Percentiles rank a stretch among this genome's conserved stretches.
Evolutionary conservation across 2,888 invertebrate genomes (phyloP).

Genomic region (Boloria selene): DNA sequence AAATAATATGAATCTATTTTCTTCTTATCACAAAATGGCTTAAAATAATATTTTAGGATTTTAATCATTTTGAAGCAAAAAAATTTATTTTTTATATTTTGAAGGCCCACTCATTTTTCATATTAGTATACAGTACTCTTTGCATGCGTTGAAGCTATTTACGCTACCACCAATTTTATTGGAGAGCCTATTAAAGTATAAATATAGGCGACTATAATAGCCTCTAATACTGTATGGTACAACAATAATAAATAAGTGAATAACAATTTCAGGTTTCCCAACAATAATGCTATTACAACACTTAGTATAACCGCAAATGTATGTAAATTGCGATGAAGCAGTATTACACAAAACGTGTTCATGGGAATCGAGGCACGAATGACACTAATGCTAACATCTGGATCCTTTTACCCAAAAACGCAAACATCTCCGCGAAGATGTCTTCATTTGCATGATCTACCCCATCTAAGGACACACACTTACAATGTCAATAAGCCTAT

Average conservation of each 20-base stretch:
- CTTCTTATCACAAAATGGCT: too few species aligned
- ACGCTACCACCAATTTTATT: slow-evolving; percentile 43
- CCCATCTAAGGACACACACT: slow-evolving; percentile 54
- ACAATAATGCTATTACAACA: slow-evolving; percentile 8
- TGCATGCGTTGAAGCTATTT: slow-evolving; percentile 4
- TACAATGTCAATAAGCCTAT: slow-evolving; percentile 61
- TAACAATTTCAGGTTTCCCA: slow-evolving; percentile 14
- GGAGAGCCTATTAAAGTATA: slow-evolving; percentile 7
- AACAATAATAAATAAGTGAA: slow-evolving; percentile 17
- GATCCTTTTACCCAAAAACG: slow-evolving; percentile 51
- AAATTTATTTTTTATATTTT: neutral
- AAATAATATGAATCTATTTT: too few species aligned
- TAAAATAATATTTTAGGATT: too few species aligned
- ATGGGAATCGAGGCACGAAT: slow-evolving; percentile 63
- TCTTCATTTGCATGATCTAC: slow-evolving; percentile 73
- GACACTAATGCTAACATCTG: slow-evolving; percentile 70
- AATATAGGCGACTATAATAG: slow-evolving; percentile 9
- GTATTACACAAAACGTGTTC: slow-evolving; percentile 61
- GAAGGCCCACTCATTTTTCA: neutral
- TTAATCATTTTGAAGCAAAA: too few species aligned
- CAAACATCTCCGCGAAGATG: slow-evolving; percentile 70
- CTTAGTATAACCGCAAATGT: slow-evolving; percentile 22
- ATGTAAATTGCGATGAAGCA: slow-evolving; percentile 23
- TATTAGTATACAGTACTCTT: too few species aligned
- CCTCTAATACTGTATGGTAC: slow-evolving; percentile 11